Conservation (phyloP, 2,888 invertebrate genomes). For the Cephus sareptanus region DNA sequence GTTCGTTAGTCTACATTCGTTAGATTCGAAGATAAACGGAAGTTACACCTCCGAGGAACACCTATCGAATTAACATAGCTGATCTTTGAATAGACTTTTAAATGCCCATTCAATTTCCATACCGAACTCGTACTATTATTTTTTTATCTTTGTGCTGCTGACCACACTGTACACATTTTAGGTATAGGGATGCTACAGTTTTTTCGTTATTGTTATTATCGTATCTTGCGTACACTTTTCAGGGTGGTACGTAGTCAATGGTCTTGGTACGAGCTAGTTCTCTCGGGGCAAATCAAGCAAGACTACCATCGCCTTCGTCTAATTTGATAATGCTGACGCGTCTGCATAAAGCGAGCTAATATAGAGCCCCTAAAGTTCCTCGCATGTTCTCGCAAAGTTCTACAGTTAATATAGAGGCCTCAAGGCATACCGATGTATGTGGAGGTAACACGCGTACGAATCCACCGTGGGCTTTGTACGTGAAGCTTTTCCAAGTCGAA, state of each 20-base stretch:
- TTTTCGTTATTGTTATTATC: neutral
- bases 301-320: constrained; percentile 25
- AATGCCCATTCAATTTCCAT: constrained; percentile 61
- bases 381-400: constrained; percentile 17
- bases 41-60: constrained; percentile 61
- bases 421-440: constrained; percentile 20
- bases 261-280: neutral
- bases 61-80: constrained; percentile 59
- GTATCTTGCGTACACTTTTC: neutral
- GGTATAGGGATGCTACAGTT: neutral
- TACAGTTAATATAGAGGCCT: constrained; percentile 22
- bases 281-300: neutral
- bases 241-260: neutral
- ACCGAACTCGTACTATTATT: constrained; percentile 52
- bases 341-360: constrained; percentile 53
- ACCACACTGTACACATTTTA: neutral
- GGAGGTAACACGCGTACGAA: neutral
- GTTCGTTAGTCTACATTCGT: constrained; percentile 55
- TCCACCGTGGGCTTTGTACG: neutral
- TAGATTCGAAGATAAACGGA: constrained; percentile 62
- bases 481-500: neutral
- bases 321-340: constrained; percentile 45
- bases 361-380: constrained; percentile 41
- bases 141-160: neutral
- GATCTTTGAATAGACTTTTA: constrained; percentile 52